Conservation (phyloP, 2,888 invertebrate species). For the Candidula unifasciata region DNA sequence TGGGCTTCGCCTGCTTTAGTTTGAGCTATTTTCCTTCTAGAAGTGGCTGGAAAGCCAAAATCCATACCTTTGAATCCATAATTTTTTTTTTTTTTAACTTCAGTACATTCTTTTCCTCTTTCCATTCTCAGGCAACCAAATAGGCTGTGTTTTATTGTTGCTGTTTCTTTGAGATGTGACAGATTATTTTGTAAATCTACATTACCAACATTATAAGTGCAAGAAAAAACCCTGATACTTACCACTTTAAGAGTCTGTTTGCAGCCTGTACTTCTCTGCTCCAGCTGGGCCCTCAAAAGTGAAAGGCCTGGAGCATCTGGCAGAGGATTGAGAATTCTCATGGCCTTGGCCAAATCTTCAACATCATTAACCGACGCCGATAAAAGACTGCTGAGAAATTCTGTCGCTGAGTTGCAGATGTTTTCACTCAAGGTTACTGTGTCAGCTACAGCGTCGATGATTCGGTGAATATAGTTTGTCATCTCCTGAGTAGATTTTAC, state of each 20-base stretch:
- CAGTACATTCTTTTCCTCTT: no score
- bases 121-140: no score
- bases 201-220: no score
- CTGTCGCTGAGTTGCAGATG: constrained; percentile 57
- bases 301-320: constrained; percentile 60
- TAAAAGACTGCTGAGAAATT: constrained; percentile 62
- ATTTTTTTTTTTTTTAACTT: no score
- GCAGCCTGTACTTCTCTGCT: neutral
- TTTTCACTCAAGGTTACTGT: constrained; percentile 52
- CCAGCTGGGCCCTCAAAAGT: constrained; percentile 27
- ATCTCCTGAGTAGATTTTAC: constrained; percentile 64
- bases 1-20: no score
- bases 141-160: no score
- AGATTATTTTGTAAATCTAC: no score
- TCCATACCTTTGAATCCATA: no score
- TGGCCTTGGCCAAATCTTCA: constrained; percentile 56
- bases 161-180: no score
- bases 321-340: constrained; percentile 69
- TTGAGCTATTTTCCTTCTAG: no score
- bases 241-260: constrained; percentile 3
- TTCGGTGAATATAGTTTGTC: constrained; percentile 66
- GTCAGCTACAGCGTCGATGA: constrained; percentile 63
- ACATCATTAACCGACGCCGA: constrained; percentile 60
- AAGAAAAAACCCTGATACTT: neutral
- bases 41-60: no score